Conservation (phyloP, 1,140 invertebrate species). For the Caenorhabditis latens region DNA sequence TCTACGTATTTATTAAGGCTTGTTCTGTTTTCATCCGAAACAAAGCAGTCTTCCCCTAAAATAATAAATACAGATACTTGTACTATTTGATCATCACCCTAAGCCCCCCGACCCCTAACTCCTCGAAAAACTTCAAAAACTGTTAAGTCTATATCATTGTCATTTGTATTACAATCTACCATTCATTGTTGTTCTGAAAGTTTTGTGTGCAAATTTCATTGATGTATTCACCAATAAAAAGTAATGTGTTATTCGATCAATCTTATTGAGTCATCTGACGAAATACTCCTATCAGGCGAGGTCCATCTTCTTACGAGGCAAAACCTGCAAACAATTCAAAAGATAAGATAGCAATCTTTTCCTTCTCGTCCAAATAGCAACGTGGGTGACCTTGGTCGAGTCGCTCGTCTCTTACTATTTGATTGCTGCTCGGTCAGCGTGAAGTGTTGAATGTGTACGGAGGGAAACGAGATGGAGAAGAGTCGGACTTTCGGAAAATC, state of each 20-base stretch:
- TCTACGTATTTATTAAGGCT: conserved; percentile 40
- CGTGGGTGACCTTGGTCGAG: conserved; percentile 18
- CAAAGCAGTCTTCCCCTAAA: conserved; percentile 22
- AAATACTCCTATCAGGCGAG: neutral
- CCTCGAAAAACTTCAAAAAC: neutral
- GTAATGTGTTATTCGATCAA: conserved; percentile 6
- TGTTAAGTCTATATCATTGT: conserved; percentile 1
- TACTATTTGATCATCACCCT: conserved; percentile 12
- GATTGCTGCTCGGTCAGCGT: conserved; percentile 45
- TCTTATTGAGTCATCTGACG: neutral
- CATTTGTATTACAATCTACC: neutral
- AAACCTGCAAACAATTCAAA: conserved; percentile 23
- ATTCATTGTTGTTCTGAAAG: neutral
- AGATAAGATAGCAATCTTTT: conserved; percentile 40
- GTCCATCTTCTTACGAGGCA: neutral
- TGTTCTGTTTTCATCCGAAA: neutral
- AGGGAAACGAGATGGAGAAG: neutral
- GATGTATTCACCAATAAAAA: conserved; percentile 36
- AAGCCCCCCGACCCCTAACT: neutral
- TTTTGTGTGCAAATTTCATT: neutral
- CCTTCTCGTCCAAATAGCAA: neutral
- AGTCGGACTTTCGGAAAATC: conserved; percentile 9
- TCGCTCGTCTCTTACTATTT: conserved; percentile 15
- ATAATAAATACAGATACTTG: conserved; percentile 50
- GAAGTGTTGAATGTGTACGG: conserved; percentile 8